Evolutionary conservation across 2,888 invertebrate species (phyloP).

Genomic region (Graphium colonna): DNA sequence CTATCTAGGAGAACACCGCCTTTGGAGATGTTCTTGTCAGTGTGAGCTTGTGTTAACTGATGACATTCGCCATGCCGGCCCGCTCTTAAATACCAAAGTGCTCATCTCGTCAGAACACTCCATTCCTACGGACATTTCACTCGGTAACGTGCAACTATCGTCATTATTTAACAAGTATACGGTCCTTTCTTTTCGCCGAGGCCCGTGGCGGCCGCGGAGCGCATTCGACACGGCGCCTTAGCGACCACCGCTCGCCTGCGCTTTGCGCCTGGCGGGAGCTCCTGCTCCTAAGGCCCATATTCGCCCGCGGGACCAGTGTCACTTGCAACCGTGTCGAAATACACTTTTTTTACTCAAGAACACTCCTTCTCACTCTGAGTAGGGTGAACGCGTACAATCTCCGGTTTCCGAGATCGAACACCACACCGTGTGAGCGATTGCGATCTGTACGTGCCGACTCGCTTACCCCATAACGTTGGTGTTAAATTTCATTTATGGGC

Average conservation of each 20-base stretch:
- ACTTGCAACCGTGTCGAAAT: constrained; percentile 14
- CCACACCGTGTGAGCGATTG: no score
- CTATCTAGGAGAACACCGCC: constrained; percentile 50
- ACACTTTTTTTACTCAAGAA: not conserved
- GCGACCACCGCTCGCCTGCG: constrained; percentile 50
- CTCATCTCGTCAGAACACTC: constrained; percentile 76
- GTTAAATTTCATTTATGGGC: no score
- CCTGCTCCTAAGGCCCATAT: constrained; percentile 39
- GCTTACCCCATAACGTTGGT: no score
- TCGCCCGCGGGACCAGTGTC: constrained; percentile 27
- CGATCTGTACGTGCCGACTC: no score
- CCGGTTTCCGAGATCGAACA: not conserved
- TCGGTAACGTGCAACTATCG: constrained; percentile 71
- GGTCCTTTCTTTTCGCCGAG: constrained; percentile 76
- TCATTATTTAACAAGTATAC: constrained; percentile 74
- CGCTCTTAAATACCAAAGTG: constrained; percentile 77
- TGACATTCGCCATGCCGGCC: constrained; percentile 72
- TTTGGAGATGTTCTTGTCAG: constrained; percentile 68
- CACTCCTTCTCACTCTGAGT: constrained; percentile 11
- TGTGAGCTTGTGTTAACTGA: constrained; percentile 72
- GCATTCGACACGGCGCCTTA: constrained; percentile 69
- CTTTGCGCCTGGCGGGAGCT: constrained; percentile 30
- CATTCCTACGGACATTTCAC: constrained; percentile 78
- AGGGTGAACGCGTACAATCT: constrained; percentile 8
- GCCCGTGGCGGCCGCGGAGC: constrained; percentile 44